A percentile compares a stretch with the other conserved stretches of the same genome.
phyloP scores from a whole-genome alignment of 1,140 invertebrate genomes.

The Rhopalosiphum maidis region DNA sequence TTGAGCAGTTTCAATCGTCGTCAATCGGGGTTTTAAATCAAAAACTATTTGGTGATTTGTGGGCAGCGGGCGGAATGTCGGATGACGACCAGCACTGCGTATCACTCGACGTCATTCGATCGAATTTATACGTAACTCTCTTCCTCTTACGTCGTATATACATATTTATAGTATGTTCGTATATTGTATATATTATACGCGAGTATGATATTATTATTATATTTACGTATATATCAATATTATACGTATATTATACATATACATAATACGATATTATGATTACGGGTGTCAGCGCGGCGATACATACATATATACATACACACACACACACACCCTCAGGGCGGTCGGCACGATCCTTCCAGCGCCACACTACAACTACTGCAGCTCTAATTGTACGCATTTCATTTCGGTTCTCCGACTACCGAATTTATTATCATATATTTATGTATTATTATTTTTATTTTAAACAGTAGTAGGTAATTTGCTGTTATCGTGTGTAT shows the following conservation, averaged over 20 bases:
- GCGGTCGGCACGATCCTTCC: constrained; percentile 31
- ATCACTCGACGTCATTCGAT: not conserved
- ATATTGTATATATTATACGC: not conserved
- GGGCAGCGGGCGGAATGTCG: not conserved
- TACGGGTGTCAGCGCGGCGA: constrained; percentile 36
- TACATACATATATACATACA: not conserved
- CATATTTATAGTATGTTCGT: not conserved
- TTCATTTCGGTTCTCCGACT: constrained; percentile 34
- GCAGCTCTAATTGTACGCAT: constrained; percentile 2
- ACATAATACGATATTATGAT: constrained; percentile 16
- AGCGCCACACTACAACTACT: not conserved
- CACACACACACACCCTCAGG: not conserved
- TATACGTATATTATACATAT: not conserved
- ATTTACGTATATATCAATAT: not conserved
- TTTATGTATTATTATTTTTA: constrained; percentile 31
- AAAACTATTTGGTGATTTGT: not conserved
- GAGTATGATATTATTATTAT: constrained; percentile 1
- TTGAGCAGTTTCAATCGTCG: not conserved
- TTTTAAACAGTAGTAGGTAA: constrained; percentile 35
- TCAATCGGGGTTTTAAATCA: not conserved
- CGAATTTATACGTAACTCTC: not conserved
- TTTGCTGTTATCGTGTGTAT: constrained; percentile 15
- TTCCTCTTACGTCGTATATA: not conserved
- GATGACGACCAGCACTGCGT: not conserved
- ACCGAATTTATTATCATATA: constrained; percentile 56